Percentiles rank a stretch among this genome's conserved stretches.
Conservation (phyloP, 2,888 invertebrate genomes). For the Brachyptera risi region DNA sequence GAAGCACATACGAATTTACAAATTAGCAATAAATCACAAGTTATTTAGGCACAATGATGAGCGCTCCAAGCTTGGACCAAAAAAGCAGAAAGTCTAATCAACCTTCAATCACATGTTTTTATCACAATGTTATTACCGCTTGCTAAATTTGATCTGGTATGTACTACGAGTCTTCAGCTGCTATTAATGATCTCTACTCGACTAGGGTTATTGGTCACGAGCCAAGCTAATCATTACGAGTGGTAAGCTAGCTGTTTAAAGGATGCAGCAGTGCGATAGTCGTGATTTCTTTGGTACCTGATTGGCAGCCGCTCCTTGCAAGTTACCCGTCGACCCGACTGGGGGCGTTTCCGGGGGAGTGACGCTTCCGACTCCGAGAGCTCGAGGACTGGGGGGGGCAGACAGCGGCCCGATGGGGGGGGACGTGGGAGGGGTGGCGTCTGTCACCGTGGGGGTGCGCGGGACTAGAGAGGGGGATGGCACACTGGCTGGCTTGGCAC, state of each 20-base stretch:
- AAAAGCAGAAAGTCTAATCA: too few relatives aligned
- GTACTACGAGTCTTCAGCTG: too few relatives aligned
- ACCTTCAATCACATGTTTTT: too few relatives aligned
- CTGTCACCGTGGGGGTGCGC: conserved; percentile 39
- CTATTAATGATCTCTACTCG: too few relatives aligned
- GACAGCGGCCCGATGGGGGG: conserved; percentile 34
- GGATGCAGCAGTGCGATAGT: conserved; percentile 8
- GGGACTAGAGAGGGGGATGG: conserved; percentile 15
- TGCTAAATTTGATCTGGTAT: too few relatives aligned
- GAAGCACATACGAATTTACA: too few relatives aligned
- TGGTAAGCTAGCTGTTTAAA: background rate
- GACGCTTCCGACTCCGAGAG: conserved; percentile 25
- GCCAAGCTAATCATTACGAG: too few relatives aligned
- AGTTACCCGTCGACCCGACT: conserved; percentile 3
- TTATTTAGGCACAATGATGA: too few relatives aligned
- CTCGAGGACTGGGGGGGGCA: background rate
- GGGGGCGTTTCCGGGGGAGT: conserved; percentile 29
- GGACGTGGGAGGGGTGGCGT: conserved; percentile 40
- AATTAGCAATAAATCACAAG: too few relatives aligned
- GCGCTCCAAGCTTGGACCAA: too few relatives aligned
- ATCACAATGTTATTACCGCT: too few relatives aligned
- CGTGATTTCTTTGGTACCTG: conserved; percentile 15
- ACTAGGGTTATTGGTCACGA: too few relatives aligned
- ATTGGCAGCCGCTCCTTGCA: background rate
- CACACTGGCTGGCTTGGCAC: background rate